phyloP scores from a whole-genome alignment of 1,140 invertebrate species.

The Oryzaephilus surinamensis region DNA sequence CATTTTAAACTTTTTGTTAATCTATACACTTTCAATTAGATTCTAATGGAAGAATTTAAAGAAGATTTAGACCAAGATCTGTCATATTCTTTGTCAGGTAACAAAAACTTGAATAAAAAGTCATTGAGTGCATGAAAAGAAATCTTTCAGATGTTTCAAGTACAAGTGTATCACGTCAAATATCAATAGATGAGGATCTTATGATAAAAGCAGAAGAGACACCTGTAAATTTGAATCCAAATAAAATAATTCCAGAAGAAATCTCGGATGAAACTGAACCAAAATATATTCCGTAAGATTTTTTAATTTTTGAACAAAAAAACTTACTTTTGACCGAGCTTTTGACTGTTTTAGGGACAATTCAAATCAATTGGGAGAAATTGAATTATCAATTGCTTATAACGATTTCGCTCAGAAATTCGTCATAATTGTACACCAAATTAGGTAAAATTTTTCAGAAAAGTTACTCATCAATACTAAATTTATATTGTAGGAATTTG shows the following conservation, averaged over 20 bases:
- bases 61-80: too few species aligned
- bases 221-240: too few species aligned
- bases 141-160: too few species aligned
- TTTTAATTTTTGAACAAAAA: neutral
- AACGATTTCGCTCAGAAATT: conserved; percentile 68
- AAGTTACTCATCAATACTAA: neutral
- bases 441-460: conserved; percentile 56
- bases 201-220: too few species aligned
- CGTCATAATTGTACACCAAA: conserved; percentile 71
- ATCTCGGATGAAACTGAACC: neutral
- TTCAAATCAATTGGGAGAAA: conserved; percentile 49
- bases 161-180: too few species aligned
- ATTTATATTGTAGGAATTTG: conserved; percentile 51
- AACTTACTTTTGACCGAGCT: neutral
- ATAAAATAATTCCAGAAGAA: too few species aligned
- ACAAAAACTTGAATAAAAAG: too few species aligned
- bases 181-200: too few species aligned
- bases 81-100: too few species aligned
- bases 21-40: too few species aligned
- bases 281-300: neutral
- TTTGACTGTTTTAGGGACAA: neutral
- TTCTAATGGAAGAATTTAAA: too few species aligned
- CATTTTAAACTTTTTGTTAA: conserved; percentile 5
- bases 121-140: too few species aligned
- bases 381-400: conserved; percentile 74